These are phyloP conservation scores for Drosophila flavopinicola DNA, from an alignment of 2,888 invertebrate species.

Conservation along the genomic window DNA sequence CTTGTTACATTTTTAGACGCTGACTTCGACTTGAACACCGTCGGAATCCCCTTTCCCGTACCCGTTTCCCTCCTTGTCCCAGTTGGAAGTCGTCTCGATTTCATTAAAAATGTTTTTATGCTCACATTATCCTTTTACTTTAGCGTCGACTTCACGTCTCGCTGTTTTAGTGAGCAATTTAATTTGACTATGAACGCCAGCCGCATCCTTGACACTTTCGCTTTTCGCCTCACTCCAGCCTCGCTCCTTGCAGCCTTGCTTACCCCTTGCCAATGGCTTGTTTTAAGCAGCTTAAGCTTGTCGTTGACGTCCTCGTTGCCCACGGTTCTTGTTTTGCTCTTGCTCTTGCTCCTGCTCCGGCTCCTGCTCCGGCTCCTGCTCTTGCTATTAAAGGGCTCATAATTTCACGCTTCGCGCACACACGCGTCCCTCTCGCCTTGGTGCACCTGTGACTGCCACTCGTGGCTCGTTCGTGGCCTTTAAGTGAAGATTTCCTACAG, in stretches of 20 bases:
- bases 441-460: slow-evolving; percentile 48
- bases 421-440: slow-evolving; percentile 36
- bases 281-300: slow-evolving; percentile 80
- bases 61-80: slow-evolving; percentile 35
- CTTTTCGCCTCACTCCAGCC: slow-evolving; percentile 48
- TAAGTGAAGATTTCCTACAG: slow-evolving; percentile 45
- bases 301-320: slow-evolving; percentile 63
- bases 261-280: slow-evolving; percentile 61
- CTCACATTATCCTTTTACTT: slow-evolving; percentile 76
- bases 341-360: slow-evolving; percentile 6
- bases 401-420: slow-evolving; percentile 74
- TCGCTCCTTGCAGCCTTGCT: slow-evolving; percentile 4
- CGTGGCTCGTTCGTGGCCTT: slow-evolving; percentile 51
- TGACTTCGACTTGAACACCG: slow-evolving; percentile 40
- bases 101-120: slow-evolving; percentile 81
- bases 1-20: slow-evolving; percentile 75
- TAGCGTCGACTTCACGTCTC: slow-evolving; percentile 47
- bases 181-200: slow-evolving; percentile 73
- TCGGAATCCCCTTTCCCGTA: neutral
- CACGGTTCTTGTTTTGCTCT: slow-evolving; percentile 5
- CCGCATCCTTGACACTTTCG: slow-evolving; percentile 79
- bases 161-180: slow-evolving; percentile 67
- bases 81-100: slow-evolving; percentile 77
- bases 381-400: slow-evolving; percentile 68
- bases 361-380: too few species aligned